A percentile compares a stretch with the other conserved stretches of the same genome.
phyloP scores from a whole-genome alignment of 2,888 invertebrate genomes.

The Drosophila robusta region DNA sequence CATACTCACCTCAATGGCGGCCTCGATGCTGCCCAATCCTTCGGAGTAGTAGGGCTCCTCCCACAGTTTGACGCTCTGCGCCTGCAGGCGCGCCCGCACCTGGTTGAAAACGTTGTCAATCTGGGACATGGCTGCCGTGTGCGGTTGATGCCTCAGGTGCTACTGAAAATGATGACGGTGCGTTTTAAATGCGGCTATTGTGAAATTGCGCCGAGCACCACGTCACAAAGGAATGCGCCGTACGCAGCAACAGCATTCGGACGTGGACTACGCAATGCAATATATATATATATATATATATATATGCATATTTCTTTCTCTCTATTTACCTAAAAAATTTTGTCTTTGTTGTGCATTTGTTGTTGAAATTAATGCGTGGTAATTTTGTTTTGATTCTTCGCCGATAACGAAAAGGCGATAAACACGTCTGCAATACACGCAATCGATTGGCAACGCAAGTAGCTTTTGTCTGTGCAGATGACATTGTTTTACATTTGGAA shows the following conservation, averaged over 20 bases:
- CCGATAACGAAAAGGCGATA: background rate
- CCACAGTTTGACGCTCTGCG: slow-evolving; percentile 91
- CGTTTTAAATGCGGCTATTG: slow-evolving; percentile 7
- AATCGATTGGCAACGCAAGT: slow-evolving; percentile 10
- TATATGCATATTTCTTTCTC: no score
- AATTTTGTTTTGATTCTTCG: slow-evolving; percentile 27
- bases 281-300: no score
- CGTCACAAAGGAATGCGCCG: slow-evolving; percentile 16
- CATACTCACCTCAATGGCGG: slow-evolving; percentile 80
- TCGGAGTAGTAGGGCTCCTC: slow-evolving; percentile 89
- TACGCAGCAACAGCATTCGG: background rate
- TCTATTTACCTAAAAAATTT: background rate
- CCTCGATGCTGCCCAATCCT: slow-evolving; percentile 85
- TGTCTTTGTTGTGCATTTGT: background rate
- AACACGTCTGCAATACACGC: background rate
- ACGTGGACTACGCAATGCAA: background rate
- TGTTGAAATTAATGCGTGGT: slow-evolving; percentile 15
- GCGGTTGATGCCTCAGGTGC: background rate
- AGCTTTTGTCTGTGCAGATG: slow-evolving; percentile 10
- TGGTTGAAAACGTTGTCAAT: slow-evolving; percentile 88
- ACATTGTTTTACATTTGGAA: no score
- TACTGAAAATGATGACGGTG: slow-evolving; percentile 15
- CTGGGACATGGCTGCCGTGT: slow-evolving; percentile 68
- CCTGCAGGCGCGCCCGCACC: slow-evolving; percentile 89
- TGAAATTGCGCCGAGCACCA: slow-evolving; percentile 2